These are phyloP conservation scores for Cervus canadensis DNA, from an alignment of 2,113 vertebrate genomes.

Conservation along the genomic window DNA sequence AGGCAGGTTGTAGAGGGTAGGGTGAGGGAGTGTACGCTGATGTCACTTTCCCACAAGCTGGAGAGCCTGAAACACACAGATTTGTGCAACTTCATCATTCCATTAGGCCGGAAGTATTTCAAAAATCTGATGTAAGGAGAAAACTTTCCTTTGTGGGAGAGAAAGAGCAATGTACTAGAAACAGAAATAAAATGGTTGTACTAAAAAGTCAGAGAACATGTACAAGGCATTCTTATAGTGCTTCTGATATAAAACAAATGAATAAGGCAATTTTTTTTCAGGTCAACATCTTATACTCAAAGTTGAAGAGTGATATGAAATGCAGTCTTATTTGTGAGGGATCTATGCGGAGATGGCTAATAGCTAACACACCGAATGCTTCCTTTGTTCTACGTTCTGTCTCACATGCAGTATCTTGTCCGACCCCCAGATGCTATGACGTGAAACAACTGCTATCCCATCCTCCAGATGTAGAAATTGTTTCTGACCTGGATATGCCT, in stretches of 20 bases:
- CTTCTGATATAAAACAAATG: neutral
- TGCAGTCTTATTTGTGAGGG: neutral
- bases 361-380: fast-evolving
- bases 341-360: neutral
- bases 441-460: neutral
- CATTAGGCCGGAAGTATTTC: neutral
- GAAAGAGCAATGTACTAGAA: neutral
- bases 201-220: neutral
- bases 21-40: constrained; percentile 88
- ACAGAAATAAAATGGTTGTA: neutral
- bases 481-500: neutral
- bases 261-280: neutral
- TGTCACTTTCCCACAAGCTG: constrained; percentile 89
- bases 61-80: constrained; percentile 79
- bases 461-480: neutral
- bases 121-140: neutral
- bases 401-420: neutral
- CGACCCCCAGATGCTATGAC: neutral
- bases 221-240: neutral
- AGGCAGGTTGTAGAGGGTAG: constrained; percentile 90
- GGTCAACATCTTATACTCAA: neutral
- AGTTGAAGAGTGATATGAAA: neutral
- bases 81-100: neutral
- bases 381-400: neutral
- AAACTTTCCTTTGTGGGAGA: neutral